Percentiles rank a stretch among this genome's conserved stretches.
Conservation (phyloP, 2,113 vertebrate species). For the Pyrgilauda ruficollis region DNA sequence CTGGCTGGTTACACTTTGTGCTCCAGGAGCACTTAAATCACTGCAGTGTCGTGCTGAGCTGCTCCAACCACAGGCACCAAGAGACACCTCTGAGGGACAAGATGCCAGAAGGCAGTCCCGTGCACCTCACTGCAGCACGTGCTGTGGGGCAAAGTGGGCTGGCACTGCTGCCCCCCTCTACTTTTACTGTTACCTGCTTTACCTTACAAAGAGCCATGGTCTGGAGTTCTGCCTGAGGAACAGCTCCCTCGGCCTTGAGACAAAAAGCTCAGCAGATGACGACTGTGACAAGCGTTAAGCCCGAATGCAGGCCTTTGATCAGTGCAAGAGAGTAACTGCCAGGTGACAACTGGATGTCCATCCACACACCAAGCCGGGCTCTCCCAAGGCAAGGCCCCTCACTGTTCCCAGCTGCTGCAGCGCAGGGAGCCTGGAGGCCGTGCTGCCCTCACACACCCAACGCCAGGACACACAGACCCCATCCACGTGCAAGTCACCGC, state of each 20-base stretch:
- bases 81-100: neutral
- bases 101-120: neutral
- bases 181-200: neutral
- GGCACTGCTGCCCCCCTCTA: neutral
- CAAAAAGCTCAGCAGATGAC: neutral
- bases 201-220: neutral
- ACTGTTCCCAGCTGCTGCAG: neutral
- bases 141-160: neutral
- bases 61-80: neutral
- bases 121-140: rapidly evolving
- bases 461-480: neutral
- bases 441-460: neutral
- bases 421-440: rapidly evolving
- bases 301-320: rapidly evolving
- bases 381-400: neutral
- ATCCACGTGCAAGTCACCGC: neutral
- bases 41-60: neutral
- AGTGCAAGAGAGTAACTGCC: rapidly evolving
- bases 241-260: neutral
- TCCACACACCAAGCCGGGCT: too few species aligned
- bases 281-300: neutral
- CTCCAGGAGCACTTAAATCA: neutral
- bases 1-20: neutral
- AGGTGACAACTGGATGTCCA: rapidly evolving
- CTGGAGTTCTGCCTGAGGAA: neutral